Conservation (phyloP, 2,888 invertebrate species). For the Leucophenga montana region DNA sequence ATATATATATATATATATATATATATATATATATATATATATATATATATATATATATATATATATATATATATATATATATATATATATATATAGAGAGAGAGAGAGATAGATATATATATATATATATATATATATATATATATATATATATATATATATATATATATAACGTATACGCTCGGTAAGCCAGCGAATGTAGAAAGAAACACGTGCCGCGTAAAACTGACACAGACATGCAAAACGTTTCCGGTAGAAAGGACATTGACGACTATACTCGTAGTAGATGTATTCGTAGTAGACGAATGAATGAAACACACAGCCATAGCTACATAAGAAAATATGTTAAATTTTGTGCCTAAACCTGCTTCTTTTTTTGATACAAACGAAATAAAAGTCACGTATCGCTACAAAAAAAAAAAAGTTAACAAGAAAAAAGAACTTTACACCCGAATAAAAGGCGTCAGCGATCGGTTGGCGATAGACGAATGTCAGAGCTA, state of each 20-base stretch:
- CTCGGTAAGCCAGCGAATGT: slow-evolving; percentile 4
- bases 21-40: background rate
- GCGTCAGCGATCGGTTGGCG: slow-evolving; percentile 10
- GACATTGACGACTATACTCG: too few species aligned
- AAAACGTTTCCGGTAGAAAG: background rate
- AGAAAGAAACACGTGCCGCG: slow-evolving; percentile 9
- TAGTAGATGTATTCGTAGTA: too few species aligned
- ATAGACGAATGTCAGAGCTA: background rate
- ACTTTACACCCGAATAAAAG: background rate
- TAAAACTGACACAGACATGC: background rate
- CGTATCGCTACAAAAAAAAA: slow-evolving; percentile 10
- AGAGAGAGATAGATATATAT: too few species aligned
- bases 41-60: background rate
- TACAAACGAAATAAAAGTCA: slow-evolving; percentile 11
- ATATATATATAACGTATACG: slow-evolving; percentile 12
- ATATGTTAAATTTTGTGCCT: slow-evolving; percentile 17
- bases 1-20: background rate
- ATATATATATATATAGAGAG: background rate
- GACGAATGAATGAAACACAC: too few species aligned
- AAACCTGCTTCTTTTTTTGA: background rate
- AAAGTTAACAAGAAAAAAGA: background rate
- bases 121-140: background rate
- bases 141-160: background rate
- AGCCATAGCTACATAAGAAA: background rate
- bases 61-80: background rate